Conservation (phyloP, 2,113 vertebrate genomes). For the Neofelis nebulosa region DNA sequence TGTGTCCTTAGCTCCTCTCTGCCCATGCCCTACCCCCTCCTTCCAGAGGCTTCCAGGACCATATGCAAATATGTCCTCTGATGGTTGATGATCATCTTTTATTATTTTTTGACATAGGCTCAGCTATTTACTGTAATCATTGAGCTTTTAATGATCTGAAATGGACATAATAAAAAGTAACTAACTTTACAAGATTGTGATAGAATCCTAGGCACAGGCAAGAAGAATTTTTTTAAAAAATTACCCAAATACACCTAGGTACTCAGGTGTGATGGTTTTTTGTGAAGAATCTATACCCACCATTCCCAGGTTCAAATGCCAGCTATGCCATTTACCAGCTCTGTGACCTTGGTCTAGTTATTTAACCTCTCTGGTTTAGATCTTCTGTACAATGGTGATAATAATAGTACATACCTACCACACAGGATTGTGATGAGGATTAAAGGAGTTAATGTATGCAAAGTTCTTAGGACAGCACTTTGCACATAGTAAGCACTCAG, state of each 20-base stretch:
- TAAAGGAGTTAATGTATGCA: not conserved
- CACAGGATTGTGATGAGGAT: not conserved
- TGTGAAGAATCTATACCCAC: not conserved
- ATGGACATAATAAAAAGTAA: not conserved
- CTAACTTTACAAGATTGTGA: not conserved
- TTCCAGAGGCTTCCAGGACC: not conserved
- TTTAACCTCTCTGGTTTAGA: not conserved
- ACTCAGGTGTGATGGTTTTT: not conserved
- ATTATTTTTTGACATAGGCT: not conserved
- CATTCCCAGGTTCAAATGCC: not conserved
- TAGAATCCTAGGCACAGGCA: not conserved
- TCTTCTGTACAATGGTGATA: not conserved
- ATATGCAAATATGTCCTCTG: not conserved
- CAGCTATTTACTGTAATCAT: not conserved
- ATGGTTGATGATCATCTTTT: not conserved
- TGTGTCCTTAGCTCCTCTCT: not conserved
- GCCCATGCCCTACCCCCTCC: not conserved
- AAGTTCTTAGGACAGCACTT: not conserved
- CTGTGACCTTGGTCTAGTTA: not conserved
- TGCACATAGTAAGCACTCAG: not conserved
- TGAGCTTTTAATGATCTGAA: slow-evolving; percentile 5
- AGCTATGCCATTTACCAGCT: not conserved
- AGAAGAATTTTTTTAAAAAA: not conserved
- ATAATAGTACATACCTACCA: not conserved
- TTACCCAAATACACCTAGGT: not conserved